Base-by-base conservation (phyloP, 2,113 vertebrate genomes). In the Sinocyclocheilus anophthalmus region DNA sequence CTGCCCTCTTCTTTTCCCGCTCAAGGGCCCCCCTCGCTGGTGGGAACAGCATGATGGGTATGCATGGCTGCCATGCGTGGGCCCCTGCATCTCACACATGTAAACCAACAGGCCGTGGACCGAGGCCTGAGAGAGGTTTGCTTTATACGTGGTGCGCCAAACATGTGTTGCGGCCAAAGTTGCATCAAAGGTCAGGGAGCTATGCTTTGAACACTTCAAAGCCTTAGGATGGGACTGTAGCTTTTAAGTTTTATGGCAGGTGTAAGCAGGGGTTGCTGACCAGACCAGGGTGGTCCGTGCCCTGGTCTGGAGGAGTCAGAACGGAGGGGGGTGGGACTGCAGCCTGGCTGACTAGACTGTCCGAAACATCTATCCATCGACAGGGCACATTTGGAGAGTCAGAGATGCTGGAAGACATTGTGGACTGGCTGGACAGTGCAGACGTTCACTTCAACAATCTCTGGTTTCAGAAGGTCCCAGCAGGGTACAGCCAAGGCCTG, bases 401-500 rank as follows among this genome's bases (percentile, higher is more conserved):
- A 73, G 59, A 86, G 89, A 84, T 93, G 94, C 91, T 93, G 95
- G 94, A 91, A 93, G 93, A 94, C 92, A 94, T 93, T 93, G 93
- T 92, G 93, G 95, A 93, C 93, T 94, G 95, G 96, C 94, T 93
- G 94, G 96, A 95, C 96, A 89, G 94, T 94, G 91, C 95, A 94
- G 94, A 97, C 96, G 89, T 96, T 97, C 96, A 99, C 97, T 97
- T 99, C 97, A 99, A 98, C 96, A 95, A 92, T 99, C 97, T 99
- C 97, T 96, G 91, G 94, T 99, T 99, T 98, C 98, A 99, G 95
- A 93, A 92, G 92, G 94, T 95, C 97, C 93, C 98, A 99, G 98
- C 97, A 96, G 97, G 98, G 94, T 95, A 94, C 91, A 94, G 94
- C 95, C 92, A 91, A 90, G 94, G 94, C 94, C 93, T 93, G 91